These are phyloP conservation scores for Tipula helvola DNA, from an alignment of 2,888 invertebrate genomes.

Conservation along the genomic window DNA sequence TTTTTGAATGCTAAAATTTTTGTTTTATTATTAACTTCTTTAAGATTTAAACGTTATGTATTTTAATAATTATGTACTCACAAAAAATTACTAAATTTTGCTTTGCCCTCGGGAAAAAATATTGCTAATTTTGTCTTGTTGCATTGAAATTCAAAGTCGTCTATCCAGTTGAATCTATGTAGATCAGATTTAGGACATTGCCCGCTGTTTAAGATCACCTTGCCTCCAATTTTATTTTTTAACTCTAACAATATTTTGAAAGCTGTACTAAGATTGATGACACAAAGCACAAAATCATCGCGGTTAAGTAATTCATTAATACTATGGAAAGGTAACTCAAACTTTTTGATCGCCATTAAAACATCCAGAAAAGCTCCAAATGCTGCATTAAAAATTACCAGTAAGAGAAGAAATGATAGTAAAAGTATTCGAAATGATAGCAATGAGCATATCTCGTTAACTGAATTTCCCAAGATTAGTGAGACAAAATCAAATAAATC, in stretches of 20 bases:
- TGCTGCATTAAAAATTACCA: background rate
- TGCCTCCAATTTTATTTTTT: background rate
- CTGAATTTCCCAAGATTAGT: background rate
- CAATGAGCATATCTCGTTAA: background rate
- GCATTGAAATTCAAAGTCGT: background rate
- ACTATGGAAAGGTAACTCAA: background rate
- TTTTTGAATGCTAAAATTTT: background rate
- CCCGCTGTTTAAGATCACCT: background rate
- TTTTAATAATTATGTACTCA: background rate
- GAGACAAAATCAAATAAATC: background rate
- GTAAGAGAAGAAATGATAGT: background rate
- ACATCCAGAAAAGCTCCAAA: background rate
- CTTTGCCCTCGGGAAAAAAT: background rate
- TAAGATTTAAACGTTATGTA: too few species aligned
- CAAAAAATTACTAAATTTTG: background rate
- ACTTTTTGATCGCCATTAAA: background rate
- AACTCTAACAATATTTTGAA: background rate
- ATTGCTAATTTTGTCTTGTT: background rate
- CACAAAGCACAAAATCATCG: background rate
- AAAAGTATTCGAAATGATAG: background rate
- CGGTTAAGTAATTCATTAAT: background rate
- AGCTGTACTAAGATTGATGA: background rate
- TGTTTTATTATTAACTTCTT: too few species aligned
- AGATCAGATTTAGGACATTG: background rate
- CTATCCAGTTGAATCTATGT: background rate